A percentile compares a stretch with the other conserved stretches of the same genome.
These are phyloP conservation scores for Cinara cedri DNA, from an alignment of 2,888 invertebrate species.

Conservation along the genomic window DNA sequence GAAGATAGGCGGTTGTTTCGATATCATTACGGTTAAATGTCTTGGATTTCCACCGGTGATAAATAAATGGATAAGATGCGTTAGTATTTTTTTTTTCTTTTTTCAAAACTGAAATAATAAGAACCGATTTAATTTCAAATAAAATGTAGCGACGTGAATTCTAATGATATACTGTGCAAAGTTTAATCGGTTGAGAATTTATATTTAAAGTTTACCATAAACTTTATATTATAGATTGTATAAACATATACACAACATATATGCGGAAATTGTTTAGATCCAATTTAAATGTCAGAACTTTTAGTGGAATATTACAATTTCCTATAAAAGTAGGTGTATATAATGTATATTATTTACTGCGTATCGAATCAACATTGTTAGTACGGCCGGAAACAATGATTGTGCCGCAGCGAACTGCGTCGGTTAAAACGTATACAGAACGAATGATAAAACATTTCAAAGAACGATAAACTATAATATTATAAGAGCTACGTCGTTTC, in stretches of 20 bases:
- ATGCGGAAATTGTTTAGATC: conserved; percentile 1
- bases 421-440: no score
- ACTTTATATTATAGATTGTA: neutral
- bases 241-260: neutral
- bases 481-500: no score
- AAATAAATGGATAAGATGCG: no score
- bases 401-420: no score
- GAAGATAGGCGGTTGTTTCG: no score
- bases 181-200: neutral
- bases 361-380: neutral
- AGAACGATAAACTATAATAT: no score
- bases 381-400: neutral
- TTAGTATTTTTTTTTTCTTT: no score
- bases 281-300: neutral
- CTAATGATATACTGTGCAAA: neutral
- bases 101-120: no score
- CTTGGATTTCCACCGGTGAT: no score
- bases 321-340: neutral
- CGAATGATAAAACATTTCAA: no score
- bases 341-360: neutral
- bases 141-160: neutral
- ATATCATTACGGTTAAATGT: no score
- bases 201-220: neutral
- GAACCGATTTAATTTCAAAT: no score
- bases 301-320: neutral